These are phyloP conservation scores for Oncorhynchus masou DNA, from an alignment of 2,113 vertebrate genomes.

Conservation along the genomic window DNA sequence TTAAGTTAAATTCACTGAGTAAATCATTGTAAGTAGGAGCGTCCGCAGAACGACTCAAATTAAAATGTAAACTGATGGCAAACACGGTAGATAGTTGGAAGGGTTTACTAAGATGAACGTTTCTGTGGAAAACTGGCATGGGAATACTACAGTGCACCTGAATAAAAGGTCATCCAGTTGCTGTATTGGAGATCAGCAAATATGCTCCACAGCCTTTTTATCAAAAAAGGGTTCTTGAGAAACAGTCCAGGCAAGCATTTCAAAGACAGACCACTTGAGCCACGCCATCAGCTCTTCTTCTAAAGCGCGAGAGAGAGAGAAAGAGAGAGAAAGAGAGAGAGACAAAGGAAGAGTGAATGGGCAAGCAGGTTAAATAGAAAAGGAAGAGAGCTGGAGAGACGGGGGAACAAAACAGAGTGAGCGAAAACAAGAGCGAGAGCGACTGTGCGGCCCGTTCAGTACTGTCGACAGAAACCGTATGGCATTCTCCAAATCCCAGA, in stretches of 20 bases:
- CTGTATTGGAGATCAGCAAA: neutral
- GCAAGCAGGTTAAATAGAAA: neutral
- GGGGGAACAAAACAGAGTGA: neutral
- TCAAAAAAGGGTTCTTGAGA: neutral
- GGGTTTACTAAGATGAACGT: too few species aligned
- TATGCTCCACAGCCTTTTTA: neutral
- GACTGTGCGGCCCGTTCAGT: constrained; percentile 13
- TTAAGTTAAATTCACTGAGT: too few species aligned
- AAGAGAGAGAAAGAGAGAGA: neutral
- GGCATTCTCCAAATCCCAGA: constrained; percentile 37
- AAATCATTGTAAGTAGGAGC: too few species aligned
- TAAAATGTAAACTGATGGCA: too few species aligned
- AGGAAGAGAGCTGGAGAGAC: neutral
- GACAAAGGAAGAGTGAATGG: neutral
- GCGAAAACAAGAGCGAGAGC: neutral
- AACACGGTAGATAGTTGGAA: too few species aligned
- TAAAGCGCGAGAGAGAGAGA: neutral
- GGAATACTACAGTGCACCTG: neutral
- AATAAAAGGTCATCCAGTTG: neutral
- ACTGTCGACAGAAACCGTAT: constrained; percentile 45
- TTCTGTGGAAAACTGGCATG: too few species aligned
- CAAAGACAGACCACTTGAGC: constrained; percentile 32
- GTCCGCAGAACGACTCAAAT: too few species aligned
- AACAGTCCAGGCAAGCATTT: constrained; percentile 33
- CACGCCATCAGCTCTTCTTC: constrained; percentile 36